Evolutionary conservation across 2,888 invertebrate genomes (phyloP).

Genomic region (Cephus pygmeus): DNA sequence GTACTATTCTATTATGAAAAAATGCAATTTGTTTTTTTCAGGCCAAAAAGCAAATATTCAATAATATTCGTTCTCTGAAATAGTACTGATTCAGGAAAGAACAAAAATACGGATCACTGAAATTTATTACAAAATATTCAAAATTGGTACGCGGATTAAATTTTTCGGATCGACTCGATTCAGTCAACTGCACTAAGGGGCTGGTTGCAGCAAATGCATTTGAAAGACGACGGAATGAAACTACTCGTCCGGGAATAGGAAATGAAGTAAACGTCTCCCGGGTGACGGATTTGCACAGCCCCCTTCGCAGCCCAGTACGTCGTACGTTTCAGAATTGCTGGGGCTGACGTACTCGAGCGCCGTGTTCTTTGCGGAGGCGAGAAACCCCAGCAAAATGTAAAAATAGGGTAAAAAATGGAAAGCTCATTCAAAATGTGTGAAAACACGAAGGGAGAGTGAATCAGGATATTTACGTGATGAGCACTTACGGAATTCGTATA

Average conservation of each 20-base stretch:
- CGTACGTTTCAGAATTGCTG: not conserved
- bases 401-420: not conserved
- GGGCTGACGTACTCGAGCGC: not conserved
- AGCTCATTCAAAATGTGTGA: not conserved
- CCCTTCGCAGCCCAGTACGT: not conserved
- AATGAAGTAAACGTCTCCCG: constrained; percentile 23
- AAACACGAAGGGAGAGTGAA: not conserved
- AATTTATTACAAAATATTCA: not conserved
- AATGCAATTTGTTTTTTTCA: not conserved
- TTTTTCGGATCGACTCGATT: not conserved
- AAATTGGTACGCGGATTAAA: not conserved
- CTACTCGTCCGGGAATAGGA: constrained; percentile 19
- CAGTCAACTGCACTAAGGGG: not conserved
- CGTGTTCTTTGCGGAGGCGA: not conserved
- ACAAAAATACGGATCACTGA: not conserved
- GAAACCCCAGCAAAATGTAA: not conserved
- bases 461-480: not conserved
- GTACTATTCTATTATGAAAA: not conserved
- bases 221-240: constrained; percentile 11
- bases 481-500: not conserved
- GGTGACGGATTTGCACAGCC: constrained; percentile 20
- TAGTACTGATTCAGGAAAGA: not conserved
- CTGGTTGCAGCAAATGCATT: not conserved
- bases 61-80: not conserved
- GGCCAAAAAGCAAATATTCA: not conserved